Conservation (phyloP, 2,113 vertebrate genomes). For the Beaufortia kweichowensis region DNA sequence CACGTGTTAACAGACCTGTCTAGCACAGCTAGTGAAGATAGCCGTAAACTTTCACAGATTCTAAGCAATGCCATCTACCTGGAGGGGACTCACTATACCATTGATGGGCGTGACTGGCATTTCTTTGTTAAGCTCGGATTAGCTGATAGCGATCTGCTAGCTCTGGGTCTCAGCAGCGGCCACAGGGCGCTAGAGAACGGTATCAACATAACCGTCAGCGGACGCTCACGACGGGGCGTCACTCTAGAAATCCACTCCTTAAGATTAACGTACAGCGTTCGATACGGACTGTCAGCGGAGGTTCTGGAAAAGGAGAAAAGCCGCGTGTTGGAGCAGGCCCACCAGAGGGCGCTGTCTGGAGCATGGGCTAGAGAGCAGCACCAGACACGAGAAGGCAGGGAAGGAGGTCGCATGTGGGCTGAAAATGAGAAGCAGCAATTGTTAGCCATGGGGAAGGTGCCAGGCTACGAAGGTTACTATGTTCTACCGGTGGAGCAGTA, state of each 20-base stretch:
- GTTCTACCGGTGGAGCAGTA: slow-evolving; percentile 89
- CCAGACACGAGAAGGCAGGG: slow-evolving; percentile 79
- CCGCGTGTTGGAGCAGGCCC: slow-evolving; percentile 82
- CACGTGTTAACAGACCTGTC: slow-evolving; percentile 79
- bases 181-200: slow-evolving; percentile 82
- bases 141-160: slow-evolving; percentile 80
- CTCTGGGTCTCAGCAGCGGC: slow-evolving; percentile 80
- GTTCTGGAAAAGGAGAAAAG: slow-evolving; percentile 84
- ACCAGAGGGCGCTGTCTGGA: slow-evolving; percentile 79
- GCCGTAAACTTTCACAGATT: slow-evolving; percentile 82
- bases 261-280: slow-evolving; percentile 81
- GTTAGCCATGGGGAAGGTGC: slow-evolving; percentile 81
- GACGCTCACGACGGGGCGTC: slow-evolving; percentile 83
- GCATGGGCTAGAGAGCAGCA: slow-evolving; percentile 87
- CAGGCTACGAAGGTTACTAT: slow-evolving; percentile 88
- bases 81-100: slow-evolving; percentile 86
- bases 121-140: slow-evolving; percentile 87
- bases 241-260: slow-evolving; percentile 82
- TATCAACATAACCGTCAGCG: slow-evolving; percentile 83
- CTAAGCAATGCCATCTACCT: slow-evolving; percentile 84
- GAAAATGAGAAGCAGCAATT: slow-evolving; percentile 89
- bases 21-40: slow-evolving; percentile 82
- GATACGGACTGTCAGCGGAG: slow-evolving; percentile 81
- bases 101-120: slow-evolving; percentile 85
- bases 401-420: slow-evolving; percentile 84